phyloP scores from a whole-genome alignment of 2,888 invertebrate species.

The Epicampocera succincta region DNA sequence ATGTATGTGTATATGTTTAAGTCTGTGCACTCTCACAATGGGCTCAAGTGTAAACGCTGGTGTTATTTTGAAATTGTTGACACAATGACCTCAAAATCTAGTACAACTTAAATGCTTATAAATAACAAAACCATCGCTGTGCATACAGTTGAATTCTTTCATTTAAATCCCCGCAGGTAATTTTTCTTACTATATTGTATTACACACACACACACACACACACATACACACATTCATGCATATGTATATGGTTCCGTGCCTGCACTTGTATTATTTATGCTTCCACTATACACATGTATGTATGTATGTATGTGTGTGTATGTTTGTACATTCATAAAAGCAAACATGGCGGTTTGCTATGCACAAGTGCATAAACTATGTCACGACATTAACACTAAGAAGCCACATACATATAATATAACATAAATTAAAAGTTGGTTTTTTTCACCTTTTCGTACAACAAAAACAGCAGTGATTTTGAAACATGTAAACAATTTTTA shows the following conservation, averaged over 20 bases:
- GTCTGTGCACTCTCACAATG: slow-evolving; percentile 31
- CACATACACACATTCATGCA: too few species aligned
- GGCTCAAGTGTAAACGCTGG: slow-evolving; percentile 67
- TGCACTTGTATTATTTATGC: background rate
- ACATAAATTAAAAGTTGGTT: slow-evolving; percentile 12
- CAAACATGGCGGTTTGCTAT: slow-evolving; percentile 16
- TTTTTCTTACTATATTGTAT: too few species aligned
- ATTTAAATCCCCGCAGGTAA: background rate
- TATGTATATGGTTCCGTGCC: too few species aligned
- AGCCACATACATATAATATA: slow-evolving; percentile 35
- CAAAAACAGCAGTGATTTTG: background rate
- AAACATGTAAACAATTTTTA: background rate
- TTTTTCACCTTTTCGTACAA: background rate
- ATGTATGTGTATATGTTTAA: background rate
- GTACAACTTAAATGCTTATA: slow-evolving; percentile 68
- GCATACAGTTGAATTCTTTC: slow-evolving; percentile 51
- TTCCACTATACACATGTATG: background rate
- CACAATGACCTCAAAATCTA: slow-evolving; percentile 69
- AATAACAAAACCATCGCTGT: slow-evolving; percentile 57
- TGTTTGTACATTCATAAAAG: slow-evolving; percentile 5
- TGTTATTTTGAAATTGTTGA: slow-evolving; percentile 66
- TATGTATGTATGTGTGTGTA: background rate
- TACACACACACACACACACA: too few species aligned
- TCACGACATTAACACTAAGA: slow-evolving; percentile 68
- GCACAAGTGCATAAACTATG: slow-evolving; percentile 57